These are phyloP conservation scores for Zaprionus vittiger DNA, from an alignment of 1,140 invertebrate genomes.

Conservation along the genomic window DNA sequence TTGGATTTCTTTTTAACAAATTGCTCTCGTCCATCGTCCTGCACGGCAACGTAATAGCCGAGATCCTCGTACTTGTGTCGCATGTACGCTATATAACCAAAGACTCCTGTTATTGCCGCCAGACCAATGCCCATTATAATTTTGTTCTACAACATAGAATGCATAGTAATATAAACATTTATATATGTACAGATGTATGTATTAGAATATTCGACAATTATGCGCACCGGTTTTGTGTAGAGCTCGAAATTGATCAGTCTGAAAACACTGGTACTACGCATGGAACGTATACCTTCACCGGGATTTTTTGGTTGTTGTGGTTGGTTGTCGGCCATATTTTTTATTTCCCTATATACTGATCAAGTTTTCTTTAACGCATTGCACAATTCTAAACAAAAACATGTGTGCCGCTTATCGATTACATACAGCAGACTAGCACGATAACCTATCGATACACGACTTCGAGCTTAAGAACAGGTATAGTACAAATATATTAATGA, in stretches of 20 bases:
- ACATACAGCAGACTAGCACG: not conserved
- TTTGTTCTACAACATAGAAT: constrained; percentile 87
- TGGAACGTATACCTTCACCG: constrained; percentile 91
- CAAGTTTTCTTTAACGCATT: constrained; percentile 30
- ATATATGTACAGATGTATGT: not conserved
- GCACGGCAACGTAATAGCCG: constrained; percentile 91
- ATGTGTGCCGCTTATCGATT: constrained; percentile 39
- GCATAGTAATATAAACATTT: not conserved
- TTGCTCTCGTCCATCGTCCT: constrained; percentile 89
- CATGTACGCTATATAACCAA: constrained; percentile 93
- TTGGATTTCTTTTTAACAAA: constrained; percentile 91
- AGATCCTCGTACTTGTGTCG: constrained; percentile 89
- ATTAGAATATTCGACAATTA: not conserved
- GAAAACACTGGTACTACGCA: constrained; percentile 89
- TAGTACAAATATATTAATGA: too few relatives aligned
- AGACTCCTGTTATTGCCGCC: constrained; percentile 88
- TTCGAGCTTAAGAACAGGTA: not conserved
- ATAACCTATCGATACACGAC: not conserved
- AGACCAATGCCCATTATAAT: constrained; percentile 91
- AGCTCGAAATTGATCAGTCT: constrained; percentile 92
- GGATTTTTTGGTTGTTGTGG: constrained; percentile 80
- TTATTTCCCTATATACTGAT: not conserved
- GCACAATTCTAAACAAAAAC: constrained; percentile 59
- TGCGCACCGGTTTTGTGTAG: constrained; percentile 91
- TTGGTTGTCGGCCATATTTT: constrained; percentile 49